Conservation (phyloP, 2,113 vertebrate genomes). For the Seriola aureovittata region DNA sequence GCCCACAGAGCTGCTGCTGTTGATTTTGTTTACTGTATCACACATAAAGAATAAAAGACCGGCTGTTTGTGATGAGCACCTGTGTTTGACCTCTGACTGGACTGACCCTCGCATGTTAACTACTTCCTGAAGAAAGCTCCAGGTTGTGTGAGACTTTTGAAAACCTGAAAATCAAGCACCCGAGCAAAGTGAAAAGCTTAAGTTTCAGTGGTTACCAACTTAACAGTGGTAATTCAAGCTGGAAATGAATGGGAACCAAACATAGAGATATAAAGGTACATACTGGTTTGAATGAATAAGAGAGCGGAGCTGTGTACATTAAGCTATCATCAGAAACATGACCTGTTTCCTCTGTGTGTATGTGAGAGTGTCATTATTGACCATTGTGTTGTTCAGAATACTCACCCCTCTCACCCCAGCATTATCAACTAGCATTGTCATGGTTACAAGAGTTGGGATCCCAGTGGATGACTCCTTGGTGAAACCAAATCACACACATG, state of each 20-base stretch:
- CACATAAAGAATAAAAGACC: constrained; percentile 49
- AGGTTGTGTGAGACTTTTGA: background rate
- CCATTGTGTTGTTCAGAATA: background rate
- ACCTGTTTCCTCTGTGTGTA: background rate
- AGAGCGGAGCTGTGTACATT: background rate
- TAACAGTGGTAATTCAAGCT: background rate
- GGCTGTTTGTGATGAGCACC: constrained; percentile 17
- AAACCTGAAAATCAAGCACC: background rate
- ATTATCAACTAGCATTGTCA: constrained; percentile 3
- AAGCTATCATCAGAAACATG: constrained; percentile 22
- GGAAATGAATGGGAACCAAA: background rate
- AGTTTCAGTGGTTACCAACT: background rate
- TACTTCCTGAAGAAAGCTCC: background rate
- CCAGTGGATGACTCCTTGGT: background rate
- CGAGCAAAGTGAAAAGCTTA: background rate
- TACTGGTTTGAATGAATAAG: background rate
- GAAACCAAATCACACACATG: constrained; percentile 24
- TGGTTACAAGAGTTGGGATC: constrained; percentile 22
- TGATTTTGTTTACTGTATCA: constrained; percentile 44
- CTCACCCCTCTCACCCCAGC: background rate
- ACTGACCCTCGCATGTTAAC: background rate
- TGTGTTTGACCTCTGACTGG: constrained; percentile 2
- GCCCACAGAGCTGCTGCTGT: constrained; percentile 35
- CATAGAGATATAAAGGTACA: background rate
- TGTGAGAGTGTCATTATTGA: background rate